These are phyloP conservation scores for Cephus nigrinus DNA, from an alignment of 2,888 invertebrate species.

Conservation along the genomic window DNA sequence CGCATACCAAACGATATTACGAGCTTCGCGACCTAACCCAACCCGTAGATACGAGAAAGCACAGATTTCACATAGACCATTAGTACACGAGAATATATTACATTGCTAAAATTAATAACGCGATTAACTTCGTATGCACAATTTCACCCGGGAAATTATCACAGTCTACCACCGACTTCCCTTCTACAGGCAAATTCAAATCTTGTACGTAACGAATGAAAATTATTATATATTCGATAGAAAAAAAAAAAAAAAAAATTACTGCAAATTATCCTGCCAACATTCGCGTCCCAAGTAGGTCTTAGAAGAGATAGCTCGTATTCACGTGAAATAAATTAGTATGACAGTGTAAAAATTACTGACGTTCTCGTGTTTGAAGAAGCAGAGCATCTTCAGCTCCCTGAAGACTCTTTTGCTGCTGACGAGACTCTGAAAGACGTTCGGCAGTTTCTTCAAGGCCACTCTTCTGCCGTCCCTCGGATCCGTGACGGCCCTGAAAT, in stretches of 20 bases:
- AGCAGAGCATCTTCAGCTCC: constrained; percentile 98
- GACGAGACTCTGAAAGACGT: constrained; percentile 99
- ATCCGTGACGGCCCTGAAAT: constrained; percentile 98
- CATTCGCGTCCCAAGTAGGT: neutral
- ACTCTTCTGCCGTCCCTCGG: constrained; percentile 98
- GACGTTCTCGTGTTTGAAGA: constrained; percentile 99
- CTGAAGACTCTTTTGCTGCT: constrained; percentile 99
- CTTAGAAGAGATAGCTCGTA: neutral
- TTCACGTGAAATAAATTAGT: constrained; percentile 1
- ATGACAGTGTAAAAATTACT: constrained; percentile 67
- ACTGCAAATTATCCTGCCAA: neutral
- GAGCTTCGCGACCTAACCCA: neutral
- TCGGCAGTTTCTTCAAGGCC: constrained; percentile 99
- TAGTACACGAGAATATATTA: neutral
- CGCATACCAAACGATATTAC: neutral
- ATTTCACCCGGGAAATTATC: neutral
- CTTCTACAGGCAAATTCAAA: neutral
- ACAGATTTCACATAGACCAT: neutral
- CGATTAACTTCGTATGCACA: neutral
- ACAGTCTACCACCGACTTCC: too few relatives aligned
- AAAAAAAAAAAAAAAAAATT: too few relatives aligned
- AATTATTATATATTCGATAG: neutral
- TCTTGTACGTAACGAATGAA: neutral
- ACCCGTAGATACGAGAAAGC: neutral
- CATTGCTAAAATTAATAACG: neutral